Conservation (phyloP, 2,797 vertebrate species). For the Dendrocincla tyrannina region DNA sequence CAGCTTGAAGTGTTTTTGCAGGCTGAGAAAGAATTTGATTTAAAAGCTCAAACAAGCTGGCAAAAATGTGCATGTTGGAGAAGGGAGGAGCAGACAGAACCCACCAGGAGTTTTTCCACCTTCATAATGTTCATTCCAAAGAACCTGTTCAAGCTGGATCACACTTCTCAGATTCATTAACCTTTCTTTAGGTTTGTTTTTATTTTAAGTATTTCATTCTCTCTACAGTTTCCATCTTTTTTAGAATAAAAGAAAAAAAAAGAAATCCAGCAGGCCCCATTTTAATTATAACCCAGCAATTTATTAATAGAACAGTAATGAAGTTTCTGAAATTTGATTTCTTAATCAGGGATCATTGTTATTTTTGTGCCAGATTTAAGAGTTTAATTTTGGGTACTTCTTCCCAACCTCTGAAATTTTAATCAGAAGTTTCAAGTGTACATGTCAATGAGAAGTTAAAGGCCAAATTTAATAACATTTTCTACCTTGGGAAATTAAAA, state of each 20-base stretch:
- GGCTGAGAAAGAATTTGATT: not conserved
- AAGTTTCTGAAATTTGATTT: slow-evolving; percentile 64
- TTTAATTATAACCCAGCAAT: slow-evolving; percentile 10
- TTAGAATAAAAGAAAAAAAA: not conserved
- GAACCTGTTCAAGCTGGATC: not conserved
- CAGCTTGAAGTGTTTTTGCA: slow-evolving; percentile 11
- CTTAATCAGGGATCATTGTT: slow-evolving; percentile 55
- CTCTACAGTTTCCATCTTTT: not conserved
- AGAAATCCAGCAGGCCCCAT: not conserved
- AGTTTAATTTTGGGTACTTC: slow-evolving; percentile 68
- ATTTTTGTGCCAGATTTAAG: slow-evolving; percentile 71
- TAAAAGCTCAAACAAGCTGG: slow-evolving; percentile 8
- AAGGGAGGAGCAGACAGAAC: not conserved
- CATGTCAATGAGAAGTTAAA: slow-evolving; percentile 73
- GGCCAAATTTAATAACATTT: slow-evolving; percentile 78
- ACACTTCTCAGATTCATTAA: not conserved
- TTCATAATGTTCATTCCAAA: not conserved
- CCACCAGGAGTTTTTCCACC: not conserved
- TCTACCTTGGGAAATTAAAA: slow-evolving; percentile 80
- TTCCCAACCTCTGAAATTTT: slow-evolving; percentile 73
- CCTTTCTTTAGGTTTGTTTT: not conserved
- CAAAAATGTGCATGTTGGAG: not conserved
- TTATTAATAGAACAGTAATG: slow-evolving; percentile 37
- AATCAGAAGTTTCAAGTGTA: slow-evolving; percentile 73
- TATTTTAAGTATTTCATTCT: not conserved